Conservation (phyloP, 2,888 invertebrate genomes). For the Heliconius sara region DNA sequence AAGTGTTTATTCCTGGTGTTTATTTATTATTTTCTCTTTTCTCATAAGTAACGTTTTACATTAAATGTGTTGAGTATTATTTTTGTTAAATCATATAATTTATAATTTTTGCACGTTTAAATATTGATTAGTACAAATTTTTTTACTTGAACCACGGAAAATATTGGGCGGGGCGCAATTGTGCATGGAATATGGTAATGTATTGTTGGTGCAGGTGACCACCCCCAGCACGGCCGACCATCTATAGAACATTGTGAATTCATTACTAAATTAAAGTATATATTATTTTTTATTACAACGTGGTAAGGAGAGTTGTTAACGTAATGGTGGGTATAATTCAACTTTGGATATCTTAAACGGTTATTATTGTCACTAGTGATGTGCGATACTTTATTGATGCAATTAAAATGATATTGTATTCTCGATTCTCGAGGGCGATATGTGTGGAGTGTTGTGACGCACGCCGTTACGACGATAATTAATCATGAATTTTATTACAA, state of each 20-base stretch:
- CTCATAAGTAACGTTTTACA: neutral
- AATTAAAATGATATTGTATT: constrained; percentile 25
- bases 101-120: neutral
- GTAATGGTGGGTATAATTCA: constrained; percentile 27
- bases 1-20: neutral
- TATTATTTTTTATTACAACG: constrained; percentile 20
- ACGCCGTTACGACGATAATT: constrained; percentile 3
- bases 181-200: constrained; percentile 77
- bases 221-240: constrained; percentile 56
- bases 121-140: neutral
- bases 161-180: constrained; percentile 49
- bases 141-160: constrained; percentile 41
- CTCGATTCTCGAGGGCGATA: constrained; percentile 6
- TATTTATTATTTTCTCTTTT: neutral
- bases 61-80: too few species aligned
- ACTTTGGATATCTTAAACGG: constrained; percentile 10
- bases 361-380: constrained; percentile 26
- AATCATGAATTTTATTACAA: constrained; percentile 21
- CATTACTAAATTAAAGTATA: constrained; percentile 34
- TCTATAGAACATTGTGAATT: constrained; percentile 34
- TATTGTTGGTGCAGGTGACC: constrained; percentile 61
- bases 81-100: neutral
- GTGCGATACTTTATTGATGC: constrained; percentile 17
- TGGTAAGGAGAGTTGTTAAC: constrained; percentile 15
- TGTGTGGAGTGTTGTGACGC: constrained; percentile 3